A percentile compares a stretch with the other conserved stretches of the same genome.
These are phyloP conservation scores for Desmodus rotundus DNA, from an alignment of 2,113 vertebrate genomes.

Conservation along the genomic window DNA sequence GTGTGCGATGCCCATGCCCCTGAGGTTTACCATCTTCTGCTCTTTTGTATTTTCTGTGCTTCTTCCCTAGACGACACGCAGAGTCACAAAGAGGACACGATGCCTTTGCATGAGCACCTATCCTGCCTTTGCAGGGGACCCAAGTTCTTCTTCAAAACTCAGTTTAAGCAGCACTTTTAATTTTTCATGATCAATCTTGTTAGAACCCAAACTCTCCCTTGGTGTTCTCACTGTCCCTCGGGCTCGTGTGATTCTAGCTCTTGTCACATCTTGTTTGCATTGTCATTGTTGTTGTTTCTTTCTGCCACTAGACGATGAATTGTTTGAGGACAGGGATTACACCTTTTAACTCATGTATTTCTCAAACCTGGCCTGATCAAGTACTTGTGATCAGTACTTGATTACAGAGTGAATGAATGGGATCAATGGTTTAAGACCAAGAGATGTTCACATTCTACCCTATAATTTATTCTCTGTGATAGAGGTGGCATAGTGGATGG, in stretches of 20 bases:
- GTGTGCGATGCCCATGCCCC: neutral
- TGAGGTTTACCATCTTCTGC: neutral
- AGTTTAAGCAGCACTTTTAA: neutral
- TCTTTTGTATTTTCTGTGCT: neutral
- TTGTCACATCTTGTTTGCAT: neutral
- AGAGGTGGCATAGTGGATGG: neutral
- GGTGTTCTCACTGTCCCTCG: too few relatives aligned
- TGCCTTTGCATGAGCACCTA: neutral
- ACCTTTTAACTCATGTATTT: neutral
- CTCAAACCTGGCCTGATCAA: neutral
- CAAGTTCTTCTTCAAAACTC: neutral
- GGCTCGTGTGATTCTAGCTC: neutral
- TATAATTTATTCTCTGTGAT: neutral
- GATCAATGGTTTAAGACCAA: neutral
- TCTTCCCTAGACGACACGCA: fast-evolving
- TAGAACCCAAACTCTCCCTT: neutral
- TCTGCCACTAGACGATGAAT: neutral
- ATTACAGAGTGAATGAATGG: neutral
- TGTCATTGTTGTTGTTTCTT: neutral
- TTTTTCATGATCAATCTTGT: neutral
- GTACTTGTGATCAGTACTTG: neutral
- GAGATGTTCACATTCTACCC: neutral
- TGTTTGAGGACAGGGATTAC: neutral
- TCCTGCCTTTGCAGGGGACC: neutral
- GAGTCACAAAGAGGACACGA: neutral